Conservation (phyloP, 2,113 vertebrate genomes). For the Microtus richardsoni region DNA sequence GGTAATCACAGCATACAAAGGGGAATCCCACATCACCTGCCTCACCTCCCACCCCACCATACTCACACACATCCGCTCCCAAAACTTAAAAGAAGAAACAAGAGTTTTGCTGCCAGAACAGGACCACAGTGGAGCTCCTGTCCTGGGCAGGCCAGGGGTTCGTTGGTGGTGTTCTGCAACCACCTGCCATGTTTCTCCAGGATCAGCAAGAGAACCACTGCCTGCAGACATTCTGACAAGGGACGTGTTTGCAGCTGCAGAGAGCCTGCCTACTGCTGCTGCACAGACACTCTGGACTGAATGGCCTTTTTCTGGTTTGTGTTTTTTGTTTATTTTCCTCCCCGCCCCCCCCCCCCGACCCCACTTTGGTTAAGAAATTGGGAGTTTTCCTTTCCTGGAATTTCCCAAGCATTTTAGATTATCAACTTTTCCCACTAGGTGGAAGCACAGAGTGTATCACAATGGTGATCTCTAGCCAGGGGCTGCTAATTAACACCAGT, state of each 20-base stretch:
- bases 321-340: constrained; percentile 10
- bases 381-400: constrained; percentile 38
- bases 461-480: fast-evolving
- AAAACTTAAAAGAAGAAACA: background rate
- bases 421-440: constrained; percentile 62
- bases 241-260: constrained; percentile 59
- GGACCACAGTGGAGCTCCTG: background rate
- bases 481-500: fast-evolving
- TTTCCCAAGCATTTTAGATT: background rate
- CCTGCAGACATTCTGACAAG: background rate
- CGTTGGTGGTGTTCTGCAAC: constrained; percentile 23
- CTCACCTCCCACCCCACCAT: too few relatives aligned
- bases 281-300: background rate
- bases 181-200: background rate
- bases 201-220: constrained; percentile 5
- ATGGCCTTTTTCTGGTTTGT: background rate
- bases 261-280: constrained; percentile 25
- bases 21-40: too few relatives aligned
- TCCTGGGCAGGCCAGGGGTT: fast-evolving
- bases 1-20: too few relatives aligned
- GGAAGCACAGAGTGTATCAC: constrained; percentile 65
- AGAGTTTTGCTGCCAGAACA: background rate
- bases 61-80: background rate
- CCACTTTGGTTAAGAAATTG: background rate
- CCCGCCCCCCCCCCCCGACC: background rate